Conservation (phyloP, 2,888 invertebrate species). For the Epistrophe grossulariae region DNA sequence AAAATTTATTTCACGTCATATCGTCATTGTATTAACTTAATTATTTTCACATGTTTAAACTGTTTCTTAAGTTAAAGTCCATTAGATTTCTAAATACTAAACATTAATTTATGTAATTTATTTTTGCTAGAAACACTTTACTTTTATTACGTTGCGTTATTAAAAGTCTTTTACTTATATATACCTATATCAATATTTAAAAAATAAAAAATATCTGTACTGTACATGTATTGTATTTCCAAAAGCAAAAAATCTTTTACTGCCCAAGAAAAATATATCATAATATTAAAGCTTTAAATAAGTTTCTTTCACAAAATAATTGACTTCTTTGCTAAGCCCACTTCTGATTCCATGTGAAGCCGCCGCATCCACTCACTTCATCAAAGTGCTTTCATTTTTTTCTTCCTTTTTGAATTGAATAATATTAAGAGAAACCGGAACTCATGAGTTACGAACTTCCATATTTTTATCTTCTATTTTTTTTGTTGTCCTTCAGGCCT, state of each 20-base stretch:
- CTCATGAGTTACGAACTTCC: slow-evolving; percentile 70
- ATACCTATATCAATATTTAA: too few species aligned
- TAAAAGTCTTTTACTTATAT: too few species aligned
- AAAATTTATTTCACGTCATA: too few species aligned
- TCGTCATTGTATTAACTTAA: too few species aligned
- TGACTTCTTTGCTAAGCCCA: slow-evolving; percentile 10
- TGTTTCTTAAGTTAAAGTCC: too few species aligned
- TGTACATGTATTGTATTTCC: too few species aligned
- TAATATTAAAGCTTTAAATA: slow-evolving; percentile 31
- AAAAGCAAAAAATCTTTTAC: background rate
- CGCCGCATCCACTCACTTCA: background rate
- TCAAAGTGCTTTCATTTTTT: slow-evolving; percentile 50
- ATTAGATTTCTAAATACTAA: too few species aligned
- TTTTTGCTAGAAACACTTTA: too few species aligned
- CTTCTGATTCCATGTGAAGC: background rate
- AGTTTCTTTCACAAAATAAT: slow-evolving; percentile 13
- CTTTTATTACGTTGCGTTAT: too few species aligned
- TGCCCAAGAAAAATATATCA: background rate
- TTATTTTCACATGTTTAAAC: too few species aligned
- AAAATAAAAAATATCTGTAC: too few species aligned
- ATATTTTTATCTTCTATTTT: slow-evolving; percentile 37
- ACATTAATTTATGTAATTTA: too few species aligned
- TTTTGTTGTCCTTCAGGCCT: background rate
- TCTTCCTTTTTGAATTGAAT: slow-evolving; percentile 54
- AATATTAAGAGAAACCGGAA: slow-evolving; percentile 67